Base-by-base conservation (phyloP, 2,888 invertebrate species). In the Byasa hedistus region DNA sequence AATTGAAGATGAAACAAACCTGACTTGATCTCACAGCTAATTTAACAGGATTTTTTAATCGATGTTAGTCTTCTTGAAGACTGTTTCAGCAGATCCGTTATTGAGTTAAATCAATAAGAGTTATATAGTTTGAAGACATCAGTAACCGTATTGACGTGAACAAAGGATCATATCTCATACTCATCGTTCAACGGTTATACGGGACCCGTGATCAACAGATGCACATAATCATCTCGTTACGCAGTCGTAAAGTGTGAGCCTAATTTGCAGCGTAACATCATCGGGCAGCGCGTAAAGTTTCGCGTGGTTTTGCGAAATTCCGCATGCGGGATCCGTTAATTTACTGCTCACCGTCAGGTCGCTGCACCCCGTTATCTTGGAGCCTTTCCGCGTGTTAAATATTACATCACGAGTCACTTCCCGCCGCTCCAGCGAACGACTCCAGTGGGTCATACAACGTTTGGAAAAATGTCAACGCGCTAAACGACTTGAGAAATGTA, bases 291-390 rank as follows among this genome's bases (percentile, higher is more conserved):
- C 55, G 60, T 57, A 64, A 61, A 61, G 57, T 61, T 68, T 68
- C 65, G 68, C 68, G 65, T 57, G 52, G 66, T 64, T 70, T 65
- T 63, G 70, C 63, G 66, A 70, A 70, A 66, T 66, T 62, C 68
- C 68, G 66, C 65, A 67, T 66, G 63, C 68, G 66, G 70, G 8
- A 66, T 66, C 61, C 66, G 61, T 61, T 65, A 57, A 66, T 61
- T 66, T 39, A 36, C 23, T 7, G 56, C 21, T 24, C 21, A 36
- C 3, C 32, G 19, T 19, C 65, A 39, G 66, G 57, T 66, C 66
- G 61, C 57, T 66, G 66, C 61, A 62, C 66, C 66, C 61, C 57
- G 59, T 60, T 65, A 61, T 61, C 57, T 61, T 27, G 57, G 36
- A 57, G 57, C 61, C 62, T 66, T 62, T 54, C 32, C 32, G 61